Base-by-base conservation (phyloP, 2,888 invertebrate species). In the Steromphala cineraria region DNA sequence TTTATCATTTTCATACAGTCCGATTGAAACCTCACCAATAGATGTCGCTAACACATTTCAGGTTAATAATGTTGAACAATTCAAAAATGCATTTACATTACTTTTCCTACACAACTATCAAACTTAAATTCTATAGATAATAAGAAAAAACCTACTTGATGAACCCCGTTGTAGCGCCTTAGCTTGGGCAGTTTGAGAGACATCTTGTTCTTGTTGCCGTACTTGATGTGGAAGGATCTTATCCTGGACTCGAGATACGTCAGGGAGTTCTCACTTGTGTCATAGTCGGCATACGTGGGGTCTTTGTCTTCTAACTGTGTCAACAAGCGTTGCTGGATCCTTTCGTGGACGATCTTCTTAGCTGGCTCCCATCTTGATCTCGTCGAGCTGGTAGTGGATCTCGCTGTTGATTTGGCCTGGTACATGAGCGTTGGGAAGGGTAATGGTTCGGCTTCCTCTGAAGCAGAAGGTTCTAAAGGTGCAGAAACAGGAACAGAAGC, bases 261-360 rank as follows among this genome's bases (percentile, higher is more conserved):
- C 36, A 92, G 84, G 3, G 90, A 87, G 28, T 82, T 85, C 15
- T 91, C 91, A 24, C 89, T 89, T 0, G 90, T 89, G 76, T 91
- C 90, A 81, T 87, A 91, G 81, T 92, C 91, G 7, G 87, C 85
- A 75, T 87, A 86, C 10, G 77, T 78, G 0, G 83, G 82, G 19
- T 85, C 67, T 0, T 62, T 80, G 3, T 84, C 82, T 0, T 77
- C 78, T 24, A 81, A 46, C 31, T 81, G 77, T 5, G 80, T 46
- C 10, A 81, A 62, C 62, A 84, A 62, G 17, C 87, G 79, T 40
- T 87, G 85, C 17, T 87, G 85, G 67, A 90, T 87, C 52, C 86
- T 79, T 67, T 89, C 82, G 74, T 89, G 89, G n/a, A 89, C 87
- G 80, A 89, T 87, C 74, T 85, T 85, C 80, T 85, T 83, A 0